These are phyloP conservation scores for Lamellibrachia columna DNA, from an alignment of 2,888 invertebrate genomes.

Conservation along the genomic window DNA sequence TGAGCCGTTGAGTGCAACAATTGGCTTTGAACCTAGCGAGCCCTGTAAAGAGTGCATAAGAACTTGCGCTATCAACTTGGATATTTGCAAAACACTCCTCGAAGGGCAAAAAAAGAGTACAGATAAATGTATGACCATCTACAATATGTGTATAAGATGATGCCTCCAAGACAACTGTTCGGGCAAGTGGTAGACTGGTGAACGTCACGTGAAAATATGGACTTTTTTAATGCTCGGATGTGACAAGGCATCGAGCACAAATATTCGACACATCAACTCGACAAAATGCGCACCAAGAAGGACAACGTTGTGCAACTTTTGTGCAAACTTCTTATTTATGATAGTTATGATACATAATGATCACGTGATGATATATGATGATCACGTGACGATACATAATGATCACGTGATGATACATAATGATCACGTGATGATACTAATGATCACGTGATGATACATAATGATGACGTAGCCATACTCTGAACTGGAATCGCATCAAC, in stretches of 20 bases:
- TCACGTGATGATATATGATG: no score
- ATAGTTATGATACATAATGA: no score
- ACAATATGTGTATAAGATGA: not conserved
- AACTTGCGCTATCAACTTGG: not conserved
- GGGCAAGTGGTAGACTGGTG: not conserved
- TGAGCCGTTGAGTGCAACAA: not conserved
- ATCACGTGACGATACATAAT: no score
- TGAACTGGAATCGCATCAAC: no score
- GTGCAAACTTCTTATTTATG: not conserved
- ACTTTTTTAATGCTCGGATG: not conserved
- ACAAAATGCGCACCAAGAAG: not conserved
- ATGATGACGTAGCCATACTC: no score
- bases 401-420: no score
- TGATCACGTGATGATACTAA: no score
- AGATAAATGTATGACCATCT: not conserved
- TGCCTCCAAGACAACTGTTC: not conserved
- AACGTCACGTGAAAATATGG: not conserved
- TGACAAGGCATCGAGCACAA: not conserved
- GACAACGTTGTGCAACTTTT: not conserved
- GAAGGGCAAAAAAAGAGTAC: not conserved
- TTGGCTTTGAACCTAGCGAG: not conserved
- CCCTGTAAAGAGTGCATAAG: not conserved
- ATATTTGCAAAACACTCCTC: not conserved
- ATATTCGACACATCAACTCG: not conserved
- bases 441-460: no score